Base-by-base conservation (phyloP, 2,888 invertebrate genomes). In the Drosophila austrosaltans region DNA sequence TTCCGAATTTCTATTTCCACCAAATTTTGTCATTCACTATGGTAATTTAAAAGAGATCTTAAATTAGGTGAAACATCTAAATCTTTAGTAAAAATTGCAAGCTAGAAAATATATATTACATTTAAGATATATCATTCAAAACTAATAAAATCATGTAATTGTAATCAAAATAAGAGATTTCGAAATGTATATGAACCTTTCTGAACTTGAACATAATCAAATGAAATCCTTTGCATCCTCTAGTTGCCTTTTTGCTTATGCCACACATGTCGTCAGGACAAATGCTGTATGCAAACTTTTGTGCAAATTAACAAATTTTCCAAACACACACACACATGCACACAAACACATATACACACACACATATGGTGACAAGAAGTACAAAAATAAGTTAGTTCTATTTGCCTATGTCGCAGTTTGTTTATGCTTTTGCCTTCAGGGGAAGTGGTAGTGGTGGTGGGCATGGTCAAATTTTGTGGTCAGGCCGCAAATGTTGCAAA, bases 251-350 rank as follows among this genome's bases (percentile, higher is more conserved):
- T 48, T 78, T 75, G 69, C 66, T 79, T 80, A 86, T 84, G 89
- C 87, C 74, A 66, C 81, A 71, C 83, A 83, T 83, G 89, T 86
- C 20, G 40, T n/a, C 66, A 56, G 69, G 68, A 61, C 86, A 79
- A 87, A 82, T 84, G 77, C 82, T 72, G 22, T 22, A 63, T 79
- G 75, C 86, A 82, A 89, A 78, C 87, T 84, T 84, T 84, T 88
- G 73, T 68, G 75, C 83, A 86, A 88, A 87, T 88, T 86, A 88
- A 87, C 84, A 88, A 84, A 84, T 88, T 89, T 83, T 71, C 72
- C 71, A 81, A 81, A 70, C 12, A 10, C 10, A 48, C 48, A 48
- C 48, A 48, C 1, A 22, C 10, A 6, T 8, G 6, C 39, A 3
- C 4, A 40, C 66, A 63, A 58, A 66, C 76, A 77, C 65, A 69